Evolutionary conservation across 2,888 invertebrate genomes (phyloP).

Genomic region (Cantharis nigra): DNA sequence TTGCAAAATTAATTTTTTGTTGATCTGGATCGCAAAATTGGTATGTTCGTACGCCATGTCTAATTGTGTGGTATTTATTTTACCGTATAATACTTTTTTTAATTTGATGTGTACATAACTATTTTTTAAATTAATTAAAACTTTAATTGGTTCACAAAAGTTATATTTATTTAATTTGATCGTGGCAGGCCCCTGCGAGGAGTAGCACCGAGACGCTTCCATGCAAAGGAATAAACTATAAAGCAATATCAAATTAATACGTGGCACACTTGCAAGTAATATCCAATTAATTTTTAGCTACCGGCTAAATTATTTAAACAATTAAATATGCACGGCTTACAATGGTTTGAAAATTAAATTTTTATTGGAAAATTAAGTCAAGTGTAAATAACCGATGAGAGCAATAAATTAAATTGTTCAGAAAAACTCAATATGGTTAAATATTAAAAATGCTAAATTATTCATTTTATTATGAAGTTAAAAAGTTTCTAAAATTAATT

Average conservation of each 20-base stretch:
- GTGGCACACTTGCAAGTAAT: background rate
- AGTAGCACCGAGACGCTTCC: background rate
- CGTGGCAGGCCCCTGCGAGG: background rate
- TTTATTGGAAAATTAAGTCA: background rate
- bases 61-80: background rate
- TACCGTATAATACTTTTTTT: background rate
- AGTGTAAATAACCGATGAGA: background rate
- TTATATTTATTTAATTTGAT: background rate
- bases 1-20: background rate
- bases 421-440: background rate
- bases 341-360: background rate
- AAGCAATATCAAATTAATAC: background rate
- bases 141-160: background rate
- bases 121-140: background rate
- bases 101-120: background rate
- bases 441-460: background rate
- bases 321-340: background rate
- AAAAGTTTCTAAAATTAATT: slow-evolving; percentile 3
- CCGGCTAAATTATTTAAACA: background rate
- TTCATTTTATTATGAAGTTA: background rate
- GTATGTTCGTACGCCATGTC: background rate
- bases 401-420: background rate
- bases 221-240: background rate
- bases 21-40: background rate
- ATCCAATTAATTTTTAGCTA: background rate